Evolutionary conservation across 2,113 vertebrate genomes (phyloP).

Genomic region (Indicator maculatus): DNA sequence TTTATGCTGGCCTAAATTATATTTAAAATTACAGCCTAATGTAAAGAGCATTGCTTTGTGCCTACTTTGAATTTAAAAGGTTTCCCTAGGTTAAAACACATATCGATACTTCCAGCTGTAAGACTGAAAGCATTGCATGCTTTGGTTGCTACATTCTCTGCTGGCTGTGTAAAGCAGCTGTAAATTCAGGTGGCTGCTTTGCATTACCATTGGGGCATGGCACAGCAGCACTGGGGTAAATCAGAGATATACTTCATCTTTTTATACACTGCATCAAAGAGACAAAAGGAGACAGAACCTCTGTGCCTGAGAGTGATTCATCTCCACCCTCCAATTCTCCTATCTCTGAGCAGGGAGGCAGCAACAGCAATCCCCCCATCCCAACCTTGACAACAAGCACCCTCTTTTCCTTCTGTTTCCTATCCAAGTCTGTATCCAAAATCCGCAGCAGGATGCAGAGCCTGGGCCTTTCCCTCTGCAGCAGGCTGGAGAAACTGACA

Average conservation of each 20-base stretch:
- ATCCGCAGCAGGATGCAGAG: neutral
- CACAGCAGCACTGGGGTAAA: neutral
- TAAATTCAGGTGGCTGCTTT: slow-evolving; percentile 20
- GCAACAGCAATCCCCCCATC: slow-evolving; percentile 20
- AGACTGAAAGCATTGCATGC: rapidly evolving
- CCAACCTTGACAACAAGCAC: slow-evolving; percentile 12
- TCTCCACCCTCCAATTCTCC: neutral
- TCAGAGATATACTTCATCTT: neutral
- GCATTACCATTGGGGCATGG: neutral
- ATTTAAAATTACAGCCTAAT: neutral
- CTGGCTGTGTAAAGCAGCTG: neutral
- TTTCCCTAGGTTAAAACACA: neutral
- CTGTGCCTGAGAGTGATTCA: rapidly evolving
- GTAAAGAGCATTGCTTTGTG: neutral
- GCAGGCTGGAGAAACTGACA: neutral
- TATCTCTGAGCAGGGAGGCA: neutral
- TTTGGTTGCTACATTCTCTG: neutral
- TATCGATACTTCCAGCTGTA: neutral
- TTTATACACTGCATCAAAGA: neutral
- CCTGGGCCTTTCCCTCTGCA: neutral
- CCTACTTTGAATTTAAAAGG: neutral
- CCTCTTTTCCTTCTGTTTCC: neutral
- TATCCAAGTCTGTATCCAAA: neutral
- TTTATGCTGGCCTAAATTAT: neutral
- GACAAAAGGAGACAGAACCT: neutral